These are phyloP conservation scores for Caenorhabditis sinica DNA, from an alignment of 2,888 invertebrate species.

Conservation along the genomic window DNA sequence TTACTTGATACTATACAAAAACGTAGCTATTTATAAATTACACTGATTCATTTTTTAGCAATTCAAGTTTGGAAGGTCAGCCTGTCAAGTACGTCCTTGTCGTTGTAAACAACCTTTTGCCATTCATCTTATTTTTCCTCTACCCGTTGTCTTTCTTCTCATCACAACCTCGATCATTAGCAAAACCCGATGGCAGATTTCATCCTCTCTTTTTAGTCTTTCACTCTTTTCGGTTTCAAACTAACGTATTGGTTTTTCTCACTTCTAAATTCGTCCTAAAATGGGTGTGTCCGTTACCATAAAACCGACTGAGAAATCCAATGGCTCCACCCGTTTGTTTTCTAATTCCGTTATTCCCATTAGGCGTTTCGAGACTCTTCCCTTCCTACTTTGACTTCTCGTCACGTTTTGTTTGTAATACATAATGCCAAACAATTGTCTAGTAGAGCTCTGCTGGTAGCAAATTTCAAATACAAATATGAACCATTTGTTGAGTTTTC, in stretches of 20 bases:
- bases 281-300: neutral
- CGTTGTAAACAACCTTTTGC: neutral
- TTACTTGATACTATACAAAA: too few species aligned
- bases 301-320: neutral
- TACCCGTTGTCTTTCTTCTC: neutral
- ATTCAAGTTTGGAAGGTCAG: neutral
- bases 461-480: conserved; percentile 36
- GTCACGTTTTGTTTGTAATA: conserved; percentile 16
- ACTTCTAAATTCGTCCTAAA: neutral
- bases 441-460: conserved; percentile 29
- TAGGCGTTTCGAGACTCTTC: neutral
- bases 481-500: conserved; percentile 34
- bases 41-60: conserved; percentile 1
- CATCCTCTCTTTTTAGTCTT: neutral
- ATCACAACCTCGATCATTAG: neutral
- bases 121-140: neutral
- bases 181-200: neutral
- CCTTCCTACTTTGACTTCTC: neutral
- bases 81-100: neutral
- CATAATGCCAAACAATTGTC: conserved; percentile 14
- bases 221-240: neutral
- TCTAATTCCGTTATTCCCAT: neutral
- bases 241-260: neutral
- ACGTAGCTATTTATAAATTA: neutral
- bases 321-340: neutral